Base-by-base conservation (phyloP, 2,113 vertebrate species). In the Megatriorchis doriae region DNA sequence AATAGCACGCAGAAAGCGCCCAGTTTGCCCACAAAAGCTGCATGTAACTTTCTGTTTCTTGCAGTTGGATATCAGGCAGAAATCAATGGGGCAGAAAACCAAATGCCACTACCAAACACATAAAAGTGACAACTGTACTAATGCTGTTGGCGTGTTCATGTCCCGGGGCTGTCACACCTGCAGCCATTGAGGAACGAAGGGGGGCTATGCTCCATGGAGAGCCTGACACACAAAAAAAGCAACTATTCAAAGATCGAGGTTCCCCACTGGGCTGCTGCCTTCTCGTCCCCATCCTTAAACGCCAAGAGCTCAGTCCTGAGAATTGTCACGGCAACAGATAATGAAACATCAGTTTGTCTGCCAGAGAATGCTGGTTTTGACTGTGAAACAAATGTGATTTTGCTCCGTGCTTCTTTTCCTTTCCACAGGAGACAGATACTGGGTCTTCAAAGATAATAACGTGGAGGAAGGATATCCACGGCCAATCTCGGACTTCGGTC, bases 401-500 rank as follows among this genome's bases (percentile, higher is more conserved):
- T 73, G 20, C 87, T 95, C 65, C 38, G 43, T 38, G 48, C 68
- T 92, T 90, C 25, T 91, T 91, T 95, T 95, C 87, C 83, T 93
- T 94, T 59, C 32, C 78, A n/a, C 97, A 99, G 99, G 99, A 95
- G 98, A 98, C 72, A 98, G 99, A 84, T 99, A 99, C 94, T 99
- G 99, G 99, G 97, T 99, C 61, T 99, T 99, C 95, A 99, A 99
- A 97, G 99, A 99, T 97, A 99, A 99, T 72, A 99, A 98, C 0
- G 99, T 99, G 45, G 99, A 99, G 95, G 99, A 99, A 95, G 99
- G 99, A 53, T 99, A 99, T 95, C 99, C 99, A 5, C 98, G 99
- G 79, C 98, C 98, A 1, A 98, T 99, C 97, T 99, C 98, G 1
- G 99, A 99, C 98, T 99, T 99, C 2, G 98, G 99, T 68, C 98